A percentile compares a stretch with the other conserved stretches of the same genome.
phyloP scores from a whole-genome alignment of 2,113 vertebrate species.

The Alligator mississippiensis region DNA sequence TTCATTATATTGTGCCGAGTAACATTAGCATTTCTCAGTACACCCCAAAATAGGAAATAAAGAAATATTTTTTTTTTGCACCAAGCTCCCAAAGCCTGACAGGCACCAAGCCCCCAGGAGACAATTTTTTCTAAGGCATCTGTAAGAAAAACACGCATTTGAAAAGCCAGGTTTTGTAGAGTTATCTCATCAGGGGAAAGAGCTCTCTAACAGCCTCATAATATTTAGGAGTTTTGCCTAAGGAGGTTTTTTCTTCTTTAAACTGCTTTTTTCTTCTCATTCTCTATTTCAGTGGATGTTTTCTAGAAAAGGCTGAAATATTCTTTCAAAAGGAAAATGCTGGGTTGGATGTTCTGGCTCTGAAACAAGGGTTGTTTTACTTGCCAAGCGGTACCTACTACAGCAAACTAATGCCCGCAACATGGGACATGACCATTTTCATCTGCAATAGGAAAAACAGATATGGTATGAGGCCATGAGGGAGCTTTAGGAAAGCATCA shows the following conservation, averaged over 20 bases:
- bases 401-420: background rate
- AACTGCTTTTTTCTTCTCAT: background rate
- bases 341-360: background rate
- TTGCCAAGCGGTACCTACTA: background rate
- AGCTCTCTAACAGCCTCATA: background rate
- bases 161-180: background rate
- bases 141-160: background rate
- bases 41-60: background rate
- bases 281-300: background rate
- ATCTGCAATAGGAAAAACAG: background rate
- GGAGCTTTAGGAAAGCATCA: background rate
- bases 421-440: background rate
- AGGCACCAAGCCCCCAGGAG: background rate
- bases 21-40: background rate
- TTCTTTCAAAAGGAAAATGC: background rate
- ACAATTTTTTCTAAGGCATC: background rate
- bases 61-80: background rate
- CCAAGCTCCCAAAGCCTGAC: background rate
- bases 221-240: background rate
- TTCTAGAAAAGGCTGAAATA: background rate
- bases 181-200: accelerated
- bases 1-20: background rate
- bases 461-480: background rate
- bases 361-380: background rate
- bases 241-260: background rate